A percentile compares a stretch with the other conserved stretches of the same genome.
phyloP scores from a whole-genome alignment of 2,797 vertebrate genomes.

The Onychomys torridus region DNA sequence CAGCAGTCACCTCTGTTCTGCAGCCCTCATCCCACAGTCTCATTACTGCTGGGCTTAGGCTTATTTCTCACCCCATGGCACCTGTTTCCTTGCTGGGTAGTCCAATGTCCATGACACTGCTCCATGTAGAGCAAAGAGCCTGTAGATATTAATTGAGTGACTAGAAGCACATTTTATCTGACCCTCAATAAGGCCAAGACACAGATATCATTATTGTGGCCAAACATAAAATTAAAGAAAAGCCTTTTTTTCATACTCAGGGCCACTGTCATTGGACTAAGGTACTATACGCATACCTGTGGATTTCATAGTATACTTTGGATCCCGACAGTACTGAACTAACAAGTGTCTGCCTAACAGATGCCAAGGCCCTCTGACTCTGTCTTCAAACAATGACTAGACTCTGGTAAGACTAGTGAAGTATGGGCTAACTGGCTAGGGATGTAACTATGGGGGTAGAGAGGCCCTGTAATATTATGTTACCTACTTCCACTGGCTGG shows the following conservation, averaged over 20 bases:
- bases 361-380: background rate
- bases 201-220: background rate
- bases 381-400: background rate
- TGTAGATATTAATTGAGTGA: background rate
- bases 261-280: background rate
- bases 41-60: background rate
- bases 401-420: background rate
- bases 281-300: background rate
- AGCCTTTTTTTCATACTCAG: background rate
- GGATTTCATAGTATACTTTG: background rate
- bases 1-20: background rate
- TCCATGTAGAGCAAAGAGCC: background rate
- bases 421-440: background rate
- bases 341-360: background rate
- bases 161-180: background rate
- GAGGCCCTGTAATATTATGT: background rate
- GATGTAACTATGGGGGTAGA: background rate
- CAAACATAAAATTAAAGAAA: background rate
- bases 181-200: background rate
- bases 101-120: background rate
- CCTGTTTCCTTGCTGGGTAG: background rate
- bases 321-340: background rate
- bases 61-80: rapidly evolving
- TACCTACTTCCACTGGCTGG: background rate
- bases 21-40: background rate